Conservation (phyloP, 2,797 vertebrate genomes). For the Dermochelys coriacea region DNA sequence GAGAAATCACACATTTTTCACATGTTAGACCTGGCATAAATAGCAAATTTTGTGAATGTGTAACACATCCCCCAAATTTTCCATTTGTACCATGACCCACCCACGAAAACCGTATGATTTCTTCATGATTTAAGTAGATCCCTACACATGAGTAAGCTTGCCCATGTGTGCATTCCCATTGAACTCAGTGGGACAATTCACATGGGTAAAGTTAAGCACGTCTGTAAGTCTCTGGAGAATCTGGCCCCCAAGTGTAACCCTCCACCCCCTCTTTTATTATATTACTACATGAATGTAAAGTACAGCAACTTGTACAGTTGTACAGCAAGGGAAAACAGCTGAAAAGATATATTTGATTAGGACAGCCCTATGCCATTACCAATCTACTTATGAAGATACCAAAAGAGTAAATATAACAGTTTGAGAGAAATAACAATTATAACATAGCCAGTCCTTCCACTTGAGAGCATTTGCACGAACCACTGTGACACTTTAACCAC, state of each 20-base stretch:
- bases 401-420: too few species aligned
- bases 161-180: neutral
- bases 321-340: neutral
- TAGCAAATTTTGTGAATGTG: too few species aligned
- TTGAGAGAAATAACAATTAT: neutral
- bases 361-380: neutral
- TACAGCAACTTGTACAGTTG: fast-evolving
- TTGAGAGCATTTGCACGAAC: neutral
- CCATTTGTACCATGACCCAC: too few species aligned
- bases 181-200: neutral
- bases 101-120: too few species aligned
- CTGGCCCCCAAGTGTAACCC: neutral
- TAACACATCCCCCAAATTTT: too few species aligned
- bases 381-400: neutral
- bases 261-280: neutral
- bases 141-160: neutral
- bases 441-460: neutral
- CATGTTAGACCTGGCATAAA: too few species aligned
- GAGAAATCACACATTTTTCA: too few species aligned
- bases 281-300: neutral
- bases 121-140: too few species aligned
- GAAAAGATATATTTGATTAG: neutral
- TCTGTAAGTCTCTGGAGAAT: neutral
- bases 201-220: neutral
- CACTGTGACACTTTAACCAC: slow-evolving; percentile 8